These are phyloP conservation scores for Acrocyrtus sp. DNA, from an alignment of 2,888 invertebrate genomes.

Conservation along the genomic window DNA sequence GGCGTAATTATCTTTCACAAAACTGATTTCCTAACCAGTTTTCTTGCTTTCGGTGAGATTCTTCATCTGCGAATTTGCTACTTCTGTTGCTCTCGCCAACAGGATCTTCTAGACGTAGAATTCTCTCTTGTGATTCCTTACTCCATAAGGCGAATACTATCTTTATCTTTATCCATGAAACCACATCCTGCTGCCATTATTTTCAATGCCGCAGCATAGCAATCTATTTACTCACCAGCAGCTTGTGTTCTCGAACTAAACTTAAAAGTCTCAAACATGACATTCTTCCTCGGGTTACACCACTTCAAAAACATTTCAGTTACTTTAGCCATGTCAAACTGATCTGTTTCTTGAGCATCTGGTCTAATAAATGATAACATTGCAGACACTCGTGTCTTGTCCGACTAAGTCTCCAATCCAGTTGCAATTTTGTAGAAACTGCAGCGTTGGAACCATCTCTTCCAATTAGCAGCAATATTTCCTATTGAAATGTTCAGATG, in stretches of 20 bases:
- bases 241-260: slow-evolving; percentile 19
- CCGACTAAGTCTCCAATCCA: background rate
- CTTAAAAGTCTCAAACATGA: slow-evolving; percentile 22
- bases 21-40: background rate
- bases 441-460: slow-evolving; percentile 19
- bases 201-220: slow-evolving; percentile 22
- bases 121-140: background rate
- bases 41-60: no score
- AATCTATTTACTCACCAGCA: slow-evolving; percentile 10
- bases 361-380: slow-evolving; percentile 15
- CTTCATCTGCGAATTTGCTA: slow-evolving; percentile 1
- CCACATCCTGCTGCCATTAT: slow-evolving; percentile 13
- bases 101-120: slow-evolving; percentile 10
- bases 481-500: slow-evolving; percentile 10
- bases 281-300: slow-evolving; percentile 16
- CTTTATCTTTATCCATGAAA: slow-evolving; percentile 19
- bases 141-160: slow-evolving; percentile 18
- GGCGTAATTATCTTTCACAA: background rate
- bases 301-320: slow-evolving; percentile 7
- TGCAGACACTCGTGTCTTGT: slow-evolving; percentile 10
- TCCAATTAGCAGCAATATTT: slow-evolving; percentile 36
- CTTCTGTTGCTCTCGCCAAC: slow-evolving; percentile 9
- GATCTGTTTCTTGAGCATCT: slow-evolving; percentile 6
- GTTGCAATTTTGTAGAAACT: slow-evolving; percentile 7
- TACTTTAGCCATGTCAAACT: background rate